phyloP scores from a whole-genome alignment of 2,797 vertebrate genomes.

The Leptatherina wallacei region DNA sequence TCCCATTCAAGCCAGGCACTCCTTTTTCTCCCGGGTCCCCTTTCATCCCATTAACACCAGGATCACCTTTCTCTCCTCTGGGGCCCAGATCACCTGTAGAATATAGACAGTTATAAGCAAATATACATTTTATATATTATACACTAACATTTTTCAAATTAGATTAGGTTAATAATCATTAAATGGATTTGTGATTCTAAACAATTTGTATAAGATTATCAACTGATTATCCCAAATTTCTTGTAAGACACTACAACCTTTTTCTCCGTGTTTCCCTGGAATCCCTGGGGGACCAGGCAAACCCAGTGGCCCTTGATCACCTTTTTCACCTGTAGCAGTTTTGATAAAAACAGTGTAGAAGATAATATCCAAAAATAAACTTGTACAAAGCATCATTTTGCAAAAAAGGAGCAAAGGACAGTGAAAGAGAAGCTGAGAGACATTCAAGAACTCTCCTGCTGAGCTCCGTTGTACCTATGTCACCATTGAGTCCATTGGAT shows the following conservation, averaged over 20 bases:
- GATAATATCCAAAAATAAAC: slow-evolving; percentile 43
- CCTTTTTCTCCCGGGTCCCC: slow-evolving; percentile 82
- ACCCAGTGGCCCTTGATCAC: slow-evolving; percentile 87
- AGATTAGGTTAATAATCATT: neutral
- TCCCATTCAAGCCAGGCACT: slow-evolving; percentile 80
- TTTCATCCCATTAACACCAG: slow-evolving; percentile 76
- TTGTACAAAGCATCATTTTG: slow-evolving; percentile 42
- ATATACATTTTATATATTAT: slow-evolving; percentile 9
- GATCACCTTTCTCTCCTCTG: slow-evolving; percentile 81
- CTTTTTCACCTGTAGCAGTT: slow-evolving; percentile 87
- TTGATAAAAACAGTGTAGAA: slow-evolving; percentile 52
- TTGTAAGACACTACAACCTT: slow-evolving; percentile 79
- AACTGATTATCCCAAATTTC: neutral
- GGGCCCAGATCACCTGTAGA: slow-evolving; percentile 83
- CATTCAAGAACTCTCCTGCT: slow-evolving; percentile 31
- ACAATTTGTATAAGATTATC: neutral
- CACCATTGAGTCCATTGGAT: slow-evolving; percentile 76
- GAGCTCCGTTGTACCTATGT: slow-evolving; percentile 73
- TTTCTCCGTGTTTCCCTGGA: slow-evolving; percentile 88
- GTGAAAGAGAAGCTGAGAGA: slow-evolving; percentile 31
- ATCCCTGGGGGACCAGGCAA: slow-evolving; percentile 85
- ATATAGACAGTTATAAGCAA: neutral
- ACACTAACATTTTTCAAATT: neutral
- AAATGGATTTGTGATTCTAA: neutral
- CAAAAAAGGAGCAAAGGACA: slow-evolving; percentile 31